Conservation (phyloP, 2,797 vertebrate genomes). For the Hydrolagus colliei region DNA sequence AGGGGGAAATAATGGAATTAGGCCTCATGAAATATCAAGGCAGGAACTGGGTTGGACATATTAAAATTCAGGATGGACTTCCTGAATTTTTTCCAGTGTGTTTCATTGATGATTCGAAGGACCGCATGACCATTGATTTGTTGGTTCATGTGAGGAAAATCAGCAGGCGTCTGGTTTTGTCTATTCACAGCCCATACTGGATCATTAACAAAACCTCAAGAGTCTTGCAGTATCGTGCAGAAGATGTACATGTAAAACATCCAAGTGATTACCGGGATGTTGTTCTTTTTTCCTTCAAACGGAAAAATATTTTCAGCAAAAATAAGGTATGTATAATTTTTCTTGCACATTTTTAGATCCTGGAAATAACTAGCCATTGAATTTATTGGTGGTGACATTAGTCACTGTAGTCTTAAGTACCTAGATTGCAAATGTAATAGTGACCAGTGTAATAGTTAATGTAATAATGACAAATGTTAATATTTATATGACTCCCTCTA, state of each 20-base stretch:
- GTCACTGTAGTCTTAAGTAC: not conserved
- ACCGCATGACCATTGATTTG: constrained; percentile 60
- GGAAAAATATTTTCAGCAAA: constrained; percentile 88
- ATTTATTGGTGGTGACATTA: too few relatives aligned
- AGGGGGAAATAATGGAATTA: constrained; percentile 77
- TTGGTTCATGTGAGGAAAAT: constrained; percentile 57
- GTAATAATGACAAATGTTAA: too few relatives aligned
- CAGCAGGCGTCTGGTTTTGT: constrained; percentile 59
- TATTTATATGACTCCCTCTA: too few relatives aligned
- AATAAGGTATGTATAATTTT: constrained; percentile 69
- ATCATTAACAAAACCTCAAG: constrained; percentile 91
- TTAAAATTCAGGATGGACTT: constrained; percentile 59
- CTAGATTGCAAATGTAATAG: too few relatives aligned
- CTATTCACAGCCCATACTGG: constrained; percentile 89
- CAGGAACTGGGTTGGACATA: constrained; percentile 77
- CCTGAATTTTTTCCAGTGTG: constrained; percentile 70
- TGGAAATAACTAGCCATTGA: not conserved
- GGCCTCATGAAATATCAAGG: constrained; percentile 80
- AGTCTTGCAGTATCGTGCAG: constrained; percentile 82
- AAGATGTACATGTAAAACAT: constrained; percentile 78
- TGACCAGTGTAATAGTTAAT: too few relatives aligned
- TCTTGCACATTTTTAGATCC: not conserved
- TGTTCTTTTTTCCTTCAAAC: constrained; percentile 87
- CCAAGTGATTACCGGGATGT: constrained; percentile 80
- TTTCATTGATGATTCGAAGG: constrained; percentile 58